phyloP scores from a whole-genome alignment of 2,113 vertebrate genomes.

The Brachionichthys hirsutus region DNA sequence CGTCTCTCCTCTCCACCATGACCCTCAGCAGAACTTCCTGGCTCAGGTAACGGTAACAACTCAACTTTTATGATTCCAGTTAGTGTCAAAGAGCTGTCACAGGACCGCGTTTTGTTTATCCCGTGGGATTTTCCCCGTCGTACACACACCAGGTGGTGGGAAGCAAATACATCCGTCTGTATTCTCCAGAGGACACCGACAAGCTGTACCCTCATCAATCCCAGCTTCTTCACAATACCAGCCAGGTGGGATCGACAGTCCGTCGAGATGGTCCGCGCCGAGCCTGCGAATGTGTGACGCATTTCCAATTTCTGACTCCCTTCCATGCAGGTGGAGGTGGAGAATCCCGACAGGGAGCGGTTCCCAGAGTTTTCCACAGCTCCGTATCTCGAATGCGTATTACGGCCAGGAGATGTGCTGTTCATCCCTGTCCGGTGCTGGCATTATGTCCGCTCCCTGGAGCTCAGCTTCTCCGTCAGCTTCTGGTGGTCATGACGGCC shows the following conservation, averaged over 20 bases:
- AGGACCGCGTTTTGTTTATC: constrained; percentile 17
- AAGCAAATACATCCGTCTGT: constrained; percentile 91
- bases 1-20: constrained; percentile 93
- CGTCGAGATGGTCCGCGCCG: constrained; percentile 19
- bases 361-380: constrained; percentile 88
- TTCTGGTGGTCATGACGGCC: constrained; percentile 93
- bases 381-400: constrained; percentile 83
- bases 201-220: constrained; percentile 89
- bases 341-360: constrained; percentile 81
- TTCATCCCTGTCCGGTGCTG: constrained; percentile 90
- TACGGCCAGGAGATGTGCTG: constrained; percentile 88
- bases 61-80: neutral
- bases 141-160: constrained; percentile 83
- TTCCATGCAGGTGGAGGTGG: constrained; percentile 85
- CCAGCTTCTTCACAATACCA: constrained; percentile 92
- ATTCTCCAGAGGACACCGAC: constrained; percentile 82
- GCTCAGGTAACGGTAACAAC: constrained; percentile 79
- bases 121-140: constrained; percentile 8
- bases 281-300: constrained; percentile 28
- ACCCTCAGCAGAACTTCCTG: constrained; percentile 95
- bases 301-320: constrained; percentile 25
- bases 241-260: constrained; percentile 83
- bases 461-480: constrained; percentile 94
- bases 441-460: constrained; percentile 90
- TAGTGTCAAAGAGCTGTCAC: constrained; percentile 18